phyloP scores from a whole-genome alignment of 2,797 vertebrate species.

The Sardinella longiceps region DNA sequence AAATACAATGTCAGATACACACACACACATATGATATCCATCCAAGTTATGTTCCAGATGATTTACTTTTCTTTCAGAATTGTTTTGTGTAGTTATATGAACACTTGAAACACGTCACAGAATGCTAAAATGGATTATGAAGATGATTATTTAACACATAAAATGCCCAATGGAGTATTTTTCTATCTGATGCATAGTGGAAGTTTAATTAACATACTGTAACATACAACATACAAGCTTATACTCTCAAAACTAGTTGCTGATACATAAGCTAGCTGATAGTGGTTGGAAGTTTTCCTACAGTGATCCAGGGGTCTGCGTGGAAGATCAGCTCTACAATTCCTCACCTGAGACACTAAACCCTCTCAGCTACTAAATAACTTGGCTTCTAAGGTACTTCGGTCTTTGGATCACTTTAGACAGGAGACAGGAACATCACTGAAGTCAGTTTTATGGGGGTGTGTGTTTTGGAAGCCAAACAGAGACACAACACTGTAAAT shows the following conservation, averaged over 20 bases:
- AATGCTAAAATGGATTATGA: too few species aligned
- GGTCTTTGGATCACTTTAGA: not conserved
- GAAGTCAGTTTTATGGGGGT: conserved; percentile 1
- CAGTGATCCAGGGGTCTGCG: not conserved
- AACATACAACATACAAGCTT: not conserved
- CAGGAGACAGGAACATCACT: conserved; percentile 1
- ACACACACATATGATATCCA: not conserved
- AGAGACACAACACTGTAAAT: not conserved
- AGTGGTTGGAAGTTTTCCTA: too few species aligned
- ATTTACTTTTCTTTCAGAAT: not conserved
- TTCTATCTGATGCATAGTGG: not conserved
- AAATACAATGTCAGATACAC: not conserved
- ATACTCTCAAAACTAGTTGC: not conserved
- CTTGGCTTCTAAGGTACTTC: not conserved
- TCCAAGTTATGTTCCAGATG: not conserved
- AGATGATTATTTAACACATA: not conserved
- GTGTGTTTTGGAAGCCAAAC: not conserved
- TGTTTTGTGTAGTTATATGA: not conserved
- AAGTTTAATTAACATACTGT: too few species aligned
- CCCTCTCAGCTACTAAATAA: not conserved
- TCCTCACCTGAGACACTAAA: not conserved
- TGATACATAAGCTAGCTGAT: not conserved
- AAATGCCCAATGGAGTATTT: too few species aligned
- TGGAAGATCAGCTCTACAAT: not conserved
- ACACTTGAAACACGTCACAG: not conserved